These are phyloP conservation scores for Craterocephalus amniculus DNA, from an alignment of 2,797 vertebrate genomes.

Conservation along the genomic window DNA sequence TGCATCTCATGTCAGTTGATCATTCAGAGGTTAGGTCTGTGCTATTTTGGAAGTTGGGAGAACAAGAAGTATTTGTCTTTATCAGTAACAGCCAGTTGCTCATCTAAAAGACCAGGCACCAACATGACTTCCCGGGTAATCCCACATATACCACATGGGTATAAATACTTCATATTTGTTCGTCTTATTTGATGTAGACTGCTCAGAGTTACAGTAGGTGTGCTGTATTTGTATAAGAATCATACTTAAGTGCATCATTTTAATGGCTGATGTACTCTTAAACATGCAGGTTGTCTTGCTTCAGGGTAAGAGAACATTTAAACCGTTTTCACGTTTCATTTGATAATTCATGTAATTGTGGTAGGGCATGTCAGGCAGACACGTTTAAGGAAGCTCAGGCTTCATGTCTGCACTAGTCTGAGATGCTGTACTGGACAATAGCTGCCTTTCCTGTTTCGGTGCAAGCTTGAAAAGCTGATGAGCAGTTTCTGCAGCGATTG, in stretches of 20 bases:
- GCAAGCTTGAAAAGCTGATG: neutral
- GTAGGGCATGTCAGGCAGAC: neutral
- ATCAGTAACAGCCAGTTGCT: neutral
- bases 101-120: constrained; percentile 6
- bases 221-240: neutral
- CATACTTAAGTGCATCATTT: neutral
- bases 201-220: neutral
- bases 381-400: neutral
- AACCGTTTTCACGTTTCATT: neutral
- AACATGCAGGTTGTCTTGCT: neutral
- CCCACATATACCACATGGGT: neutral
- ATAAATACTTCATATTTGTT: constrained; percentile 8
- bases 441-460: neutral
- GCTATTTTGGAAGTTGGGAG: neutral
- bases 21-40: neutral
- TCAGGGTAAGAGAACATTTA: neutral
- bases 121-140: constrained; percentile 9
- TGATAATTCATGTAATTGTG: constrained; percentile 6
- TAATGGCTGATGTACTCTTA: neutral
- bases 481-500: neutral
- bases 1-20: constrained; percentile 10
- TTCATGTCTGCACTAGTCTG: constrained; percentile 3
- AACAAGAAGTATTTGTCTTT: constrained; percentile 2
- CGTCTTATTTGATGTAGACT: constrained; percentile 4
- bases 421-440: neutral